These are phyloP conservation scores for Ruditapes philippinarum DNA, from an alignment of 1,140 invertebrate genomes.

Conservation along the genomic window DNA sequence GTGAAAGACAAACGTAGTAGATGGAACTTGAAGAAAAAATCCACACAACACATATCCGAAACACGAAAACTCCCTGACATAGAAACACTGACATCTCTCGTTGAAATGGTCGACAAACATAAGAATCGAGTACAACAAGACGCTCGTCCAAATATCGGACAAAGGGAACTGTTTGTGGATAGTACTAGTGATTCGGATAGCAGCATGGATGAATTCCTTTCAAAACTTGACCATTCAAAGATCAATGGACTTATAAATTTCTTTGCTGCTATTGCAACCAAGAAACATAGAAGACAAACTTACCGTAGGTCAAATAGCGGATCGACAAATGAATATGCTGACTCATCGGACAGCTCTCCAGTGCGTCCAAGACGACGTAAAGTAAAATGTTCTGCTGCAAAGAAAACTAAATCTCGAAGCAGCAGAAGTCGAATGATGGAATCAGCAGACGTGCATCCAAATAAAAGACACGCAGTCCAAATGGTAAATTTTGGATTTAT, in stretches of 20 bases:
- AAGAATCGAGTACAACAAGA: neutral
- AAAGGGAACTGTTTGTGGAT: neutral
- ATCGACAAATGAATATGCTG: neutral
- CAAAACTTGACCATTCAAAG: constrained; percentile 48
- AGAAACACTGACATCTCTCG: constrained; percentile 11
- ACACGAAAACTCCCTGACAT: neutral
- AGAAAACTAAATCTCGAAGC: neutral
- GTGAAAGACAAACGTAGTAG: neutral
- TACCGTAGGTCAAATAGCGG: neutral
- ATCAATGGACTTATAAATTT: constrained; percentile 47
- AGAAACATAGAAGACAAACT: neutral
- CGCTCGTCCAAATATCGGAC: neutral
- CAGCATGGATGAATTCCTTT: constrained; percentile 50
- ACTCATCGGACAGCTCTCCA: neutral
- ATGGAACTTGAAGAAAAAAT: neutral
- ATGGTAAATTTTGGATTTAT: constrained; percentile 61
- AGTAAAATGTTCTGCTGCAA: neutral
- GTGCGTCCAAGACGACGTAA: neutral
- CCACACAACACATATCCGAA: neutral
- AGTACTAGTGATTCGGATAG: constrained; percentile 43
- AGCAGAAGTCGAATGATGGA: neutral
- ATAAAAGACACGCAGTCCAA: constrained; percentile 49
- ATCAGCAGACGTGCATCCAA: constrained; percentile 48
- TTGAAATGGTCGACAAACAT: neutral
- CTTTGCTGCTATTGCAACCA: constrained; percentile 44